Evolutionary conservation across 1,140 invertebrate species (phyloP), one percentile per base, ranked within the genome.

Genomic region (Drosophila dunni): DNA sequence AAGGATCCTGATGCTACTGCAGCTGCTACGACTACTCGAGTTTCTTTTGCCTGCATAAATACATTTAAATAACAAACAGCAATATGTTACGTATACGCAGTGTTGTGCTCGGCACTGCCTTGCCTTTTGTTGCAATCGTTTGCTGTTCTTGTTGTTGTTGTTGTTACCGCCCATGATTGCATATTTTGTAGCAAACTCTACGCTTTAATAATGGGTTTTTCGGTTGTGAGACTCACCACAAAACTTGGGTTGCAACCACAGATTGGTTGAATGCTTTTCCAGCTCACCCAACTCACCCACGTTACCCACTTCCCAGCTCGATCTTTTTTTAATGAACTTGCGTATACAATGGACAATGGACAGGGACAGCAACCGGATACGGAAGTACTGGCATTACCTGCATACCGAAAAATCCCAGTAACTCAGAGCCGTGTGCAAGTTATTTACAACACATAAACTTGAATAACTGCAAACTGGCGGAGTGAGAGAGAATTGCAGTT

Each of bases 71-170:
- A 77, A 78, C 80, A 78, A 67, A 74, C 54, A 72, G 73, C 77
- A 88, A 88, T 88, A 89, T 88, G 80, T 88, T 88, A 89, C 83
- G 80, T 88, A 89, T 89, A 88, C 78, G 84, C 78, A 84, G 36
- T 64, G 78, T 65, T 46, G 63, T 70, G 17, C 34, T 42, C 36
- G 38, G 45, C 45, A 17, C 20, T 53, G 62, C 57, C 11, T 24
- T 17, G 17, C 15, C n/a, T 56, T 33, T 42, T 15, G 42, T 67
- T 57, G 64, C 15, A 51, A 51, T 11, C 48, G 15, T 15, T 45
- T 40, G 10, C 8, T 53, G 61, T 15, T 48, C 7, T 54, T 65
- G 33, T 42, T 66, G 48, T 64, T 73, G 63, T 45, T 72, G 50
- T 72, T 85, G 82, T 79, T 82, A 65, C 79, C 75, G 34, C 72